Evolutionary conservation across 1,140 invertebrate species (phyloP), one percentile per base, ranked within the genome.

Genomic region (Drosophila mayri): DNA sequence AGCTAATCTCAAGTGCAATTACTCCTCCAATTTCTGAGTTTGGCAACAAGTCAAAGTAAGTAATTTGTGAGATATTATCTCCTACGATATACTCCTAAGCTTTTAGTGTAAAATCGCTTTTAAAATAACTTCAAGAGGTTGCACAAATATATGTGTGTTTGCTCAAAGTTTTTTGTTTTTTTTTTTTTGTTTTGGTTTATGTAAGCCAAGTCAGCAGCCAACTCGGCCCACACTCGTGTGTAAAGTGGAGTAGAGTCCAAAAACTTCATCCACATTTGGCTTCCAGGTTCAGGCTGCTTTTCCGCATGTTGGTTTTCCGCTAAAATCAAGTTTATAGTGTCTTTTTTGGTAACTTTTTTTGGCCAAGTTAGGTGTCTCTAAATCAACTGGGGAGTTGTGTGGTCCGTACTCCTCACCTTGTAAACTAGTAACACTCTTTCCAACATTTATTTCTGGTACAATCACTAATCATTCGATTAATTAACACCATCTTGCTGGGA

Each of bases 231-330:
- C 86, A 83, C 84, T 76, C 80, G 57, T 75, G 52, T 74, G 60
- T 74, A 44, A 70, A 70, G 50, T 70, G 35, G 50, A 71, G 66
- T 72, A 52, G 55, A 43, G 76, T 61, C 75, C 60, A 78, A 55
- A 79, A 71, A 75, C 74, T 63, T 79, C 54, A 72, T 86, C 76
- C 84, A 87, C 77, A 76, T 87, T 79, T 70, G 81, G 60, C 78
- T 90, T 88, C 76, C 85, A 85, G 72, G 62, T 78, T 76, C 87
- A 82, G 85, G 65, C 81, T 73, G 80, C 79, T 88, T 90, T 88
- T 88, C 85, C 85, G 85, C 85, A 90, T 90, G 20, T 75, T 83
- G 49, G 44, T 47, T 82, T 62, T 72, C 49, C 63, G 52, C 38
- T 52, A 54, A 72, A 73, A 73, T 73, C 68, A 72, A 76, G 72